Conservation (phyloP, 1,140 invertebrate species). For the Eriosoma lanigerum region DNA sequence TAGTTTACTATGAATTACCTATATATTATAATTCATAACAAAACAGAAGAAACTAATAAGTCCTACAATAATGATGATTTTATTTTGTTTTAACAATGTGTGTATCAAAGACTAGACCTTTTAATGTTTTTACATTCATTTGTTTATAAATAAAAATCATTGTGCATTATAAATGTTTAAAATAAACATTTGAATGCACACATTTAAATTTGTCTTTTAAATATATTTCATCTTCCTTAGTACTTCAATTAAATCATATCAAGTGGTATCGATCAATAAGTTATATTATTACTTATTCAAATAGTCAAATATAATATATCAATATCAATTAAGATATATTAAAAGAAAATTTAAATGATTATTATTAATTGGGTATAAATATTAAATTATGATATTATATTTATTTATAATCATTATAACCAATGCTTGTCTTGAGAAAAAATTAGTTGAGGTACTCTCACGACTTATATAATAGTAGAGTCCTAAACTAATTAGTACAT, state of each 20-base stretch:
- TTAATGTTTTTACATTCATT: background rate
- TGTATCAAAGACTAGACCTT: conserved; percentile 18
- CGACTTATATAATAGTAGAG: too few relatives aligned
- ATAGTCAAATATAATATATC: background rate
- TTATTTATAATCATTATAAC: too few relatives aligned
- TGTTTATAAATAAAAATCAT: conserved; percentile 17
- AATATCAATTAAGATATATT: background rate
- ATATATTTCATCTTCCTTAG: background rate
- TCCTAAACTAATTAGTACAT: too few relatives aligned
- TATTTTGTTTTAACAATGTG: conserved; percentile 2
- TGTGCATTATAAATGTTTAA: conserved; percentile 21
- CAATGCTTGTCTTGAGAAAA: too few relatives aligned
- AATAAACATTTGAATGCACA: conserved; percentile 6
- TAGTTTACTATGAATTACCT: too few relatives aligned
- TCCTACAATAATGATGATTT: background rate
- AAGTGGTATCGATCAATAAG: background rate
- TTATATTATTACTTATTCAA: background rate
- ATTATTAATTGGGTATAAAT: too few relatives aligned
- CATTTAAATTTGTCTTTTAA: background rate
- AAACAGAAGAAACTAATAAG: background rate
- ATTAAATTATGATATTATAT: background rate
- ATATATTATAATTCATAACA: too few relatives aligned
- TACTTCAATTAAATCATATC: background rate
- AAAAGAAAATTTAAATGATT: background rate
- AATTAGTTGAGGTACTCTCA: too few relatives aligned